Evolutionary conservation across 2,888 invertebrate genomes (phyloP), one percentile per base, ranked within the genome.

Genomic region (Apodemia hepburni): DNA sequence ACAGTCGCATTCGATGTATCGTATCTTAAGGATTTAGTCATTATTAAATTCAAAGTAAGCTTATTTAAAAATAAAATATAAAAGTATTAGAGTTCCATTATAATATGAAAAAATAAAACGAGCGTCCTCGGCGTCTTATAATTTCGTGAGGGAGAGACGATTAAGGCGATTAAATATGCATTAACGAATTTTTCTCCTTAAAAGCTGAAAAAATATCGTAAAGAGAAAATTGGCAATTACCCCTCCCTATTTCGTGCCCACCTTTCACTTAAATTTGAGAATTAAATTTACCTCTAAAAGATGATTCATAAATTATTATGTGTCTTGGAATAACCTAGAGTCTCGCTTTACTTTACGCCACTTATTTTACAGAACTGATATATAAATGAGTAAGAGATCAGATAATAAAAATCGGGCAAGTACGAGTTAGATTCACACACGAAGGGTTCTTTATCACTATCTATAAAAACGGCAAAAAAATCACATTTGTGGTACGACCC

Each of bases 101-200:
- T 69, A 69, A 66, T 63, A 69, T 68, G 60, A 71, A 75, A 75
- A 76, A 70, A 73, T 66, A 68, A 66, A 68, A 65, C 68, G 69
- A 66, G 65, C 68, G 70, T 66, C 54, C 68, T 65, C 66, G 65
- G 67, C 42, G 51, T 54, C 61, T 57, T 61, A 57, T 73, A 74
- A 75, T 75, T 72, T 71, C 75, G 70, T 77, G 80, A 78, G 79
- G 83, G 84, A 78, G 84, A 80, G 84, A 78, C 87, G 88, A 89
- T 90, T 90, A 90, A 73, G 67, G 75, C 88, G 84, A 89, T 91
- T 89, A 91, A 91, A 89, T 91, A 90, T 91, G 87, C 89, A 91
- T 87, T 91, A 91, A 90, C 90, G 90, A 88, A 89, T 89, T 91
- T 89, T 90, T 84, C 88, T 87, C 76, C 78, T 90, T 86, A 89